Evolutionary conservation across 2,113 vertebrate genomes (phyloP).

Genomic region (Ahaetulla prasina): DNA sequence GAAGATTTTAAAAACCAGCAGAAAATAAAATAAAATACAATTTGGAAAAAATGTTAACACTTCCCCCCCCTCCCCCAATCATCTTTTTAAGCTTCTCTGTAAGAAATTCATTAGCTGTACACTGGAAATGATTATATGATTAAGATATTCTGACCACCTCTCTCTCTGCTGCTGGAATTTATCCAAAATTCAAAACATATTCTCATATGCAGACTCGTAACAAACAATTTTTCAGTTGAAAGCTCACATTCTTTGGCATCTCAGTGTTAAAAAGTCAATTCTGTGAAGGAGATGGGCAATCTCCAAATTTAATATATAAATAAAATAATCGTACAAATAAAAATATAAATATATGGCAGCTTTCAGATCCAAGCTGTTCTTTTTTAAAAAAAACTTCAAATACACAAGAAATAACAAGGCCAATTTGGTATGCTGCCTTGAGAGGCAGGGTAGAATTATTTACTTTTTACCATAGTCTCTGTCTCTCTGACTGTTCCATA

Average conservation of each 20-base stretch:
- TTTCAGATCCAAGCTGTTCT: background rate
- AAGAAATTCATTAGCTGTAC: conserved; percentile 67
- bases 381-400: background rate
- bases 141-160: conserved; percentile 59
- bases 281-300: background rate
- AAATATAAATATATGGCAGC: background rate
- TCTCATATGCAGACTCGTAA: conserved; percentile 25
- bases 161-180: conserved; percentile 58
- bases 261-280: background rate
- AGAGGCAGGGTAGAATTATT: background rate
- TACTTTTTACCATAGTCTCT: background rate
- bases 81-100: conserved; percentile 33
- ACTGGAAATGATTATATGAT: conserved; percentile 63
- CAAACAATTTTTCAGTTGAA: background rate
- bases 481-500: background rate
- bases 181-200: conserved; percentile 50
- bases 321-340: background rate
- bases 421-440: background rate
- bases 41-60: conserved; percentile 65
- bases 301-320: background rate
- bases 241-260: background rate
- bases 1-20: conserved; percentile 72
- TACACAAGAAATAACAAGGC: background rate
- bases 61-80: conserved; percentile 33
- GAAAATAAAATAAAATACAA: conserved; percentile 72